Evolutionary conservation across 2,113 vertebrate genomes (phyloP).

Genomic region (Cacatua alba): DNA sequence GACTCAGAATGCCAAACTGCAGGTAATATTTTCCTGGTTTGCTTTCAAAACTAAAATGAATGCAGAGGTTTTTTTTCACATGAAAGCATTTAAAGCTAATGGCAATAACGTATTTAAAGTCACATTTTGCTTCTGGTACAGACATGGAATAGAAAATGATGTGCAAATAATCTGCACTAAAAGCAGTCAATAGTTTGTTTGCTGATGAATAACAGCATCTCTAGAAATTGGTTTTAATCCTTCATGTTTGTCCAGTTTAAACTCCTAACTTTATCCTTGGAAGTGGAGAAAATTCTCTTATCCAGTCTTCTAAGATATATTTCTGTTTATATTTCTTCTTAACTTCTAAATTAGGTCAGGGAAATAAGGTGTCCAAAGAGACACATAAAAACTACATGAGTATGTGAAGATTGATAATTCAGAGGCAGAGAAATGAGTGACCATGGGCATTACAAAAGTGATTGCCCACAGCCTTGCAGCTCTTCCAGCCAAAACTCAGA

Average conservation of each 20-base stretch:
- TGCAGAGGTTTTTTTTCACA: rapidly evolving
- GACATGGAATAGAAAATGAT: not conserved
- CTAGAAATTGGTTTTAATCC: not conserved
- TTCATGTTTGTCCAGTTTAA: not conserved
- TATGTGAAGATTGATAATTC: not conserved
- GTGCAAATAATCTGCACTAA: not conserved
- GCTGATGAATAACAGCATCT: not conserved
- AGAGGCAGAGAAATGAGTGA: not conserved
- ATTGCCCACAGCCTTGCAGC: not conserved
- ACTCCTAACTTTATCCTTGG: not conserved
- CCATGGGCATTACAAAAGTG: not conserved
- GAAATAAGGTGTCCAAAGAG: not conserved
- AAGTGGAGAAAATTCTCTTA: not conserved
- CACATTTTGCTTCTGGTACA: not conserved
- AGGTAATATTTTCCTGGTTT: conserved; percentile 78
- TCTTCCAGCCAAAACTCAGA: not conserved
- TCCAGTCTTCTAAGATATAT: not conserved
- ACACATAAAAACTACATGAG: not conserved
- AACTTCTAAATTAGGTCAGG: not conserved
- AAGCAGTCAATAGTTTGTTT: not conserved
- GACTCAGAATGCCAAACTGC: conserved; percentile 96
- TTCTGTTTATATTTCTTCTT: not conserved
- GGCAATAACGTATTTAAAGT: not conserved
- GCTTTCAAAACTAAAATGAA: not conserved
- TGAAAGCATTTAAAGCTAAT: not conserved